Evolutionary conservation across 2,113 vertebrate genomes (phyloP).

Genomic region (Hemiscyllium ocellatum): DNA sequence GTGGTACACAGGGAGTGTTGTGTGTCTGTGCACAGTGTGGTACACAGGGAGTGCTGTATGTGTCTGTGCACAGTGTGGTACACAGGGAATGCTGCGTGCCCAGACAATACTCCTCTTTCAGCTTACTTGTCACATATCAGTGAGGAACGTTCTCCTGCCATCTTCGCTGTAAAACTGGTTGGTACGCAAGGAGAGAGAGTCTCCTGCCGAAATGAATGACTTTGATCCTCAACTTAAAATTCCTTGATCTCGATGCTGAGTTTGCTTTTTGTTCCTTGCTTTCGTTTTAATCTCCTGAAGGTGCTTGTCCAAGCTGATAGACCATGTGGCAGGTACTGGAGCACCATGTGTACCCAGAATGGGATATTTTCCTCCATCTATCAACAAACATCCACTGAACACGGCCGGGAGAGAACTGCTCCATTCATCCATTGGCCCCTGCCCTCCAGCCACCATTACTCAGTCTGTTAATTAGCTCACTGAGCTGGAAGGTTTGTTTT

Average conservation of each 20-base stretch:
- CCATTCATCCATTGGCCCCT: too few species aligned
- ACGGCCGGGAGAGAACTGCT: too few species aligned
- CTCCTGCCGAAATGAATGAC: background rate
- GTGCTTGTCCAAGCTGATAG: background rate
- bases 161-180: background rate
- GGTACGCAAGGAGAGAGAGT: background rate
- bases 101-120: background rate
- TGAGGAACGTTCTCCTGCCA: background rate
- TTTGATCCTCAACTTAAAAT: too few species aligned
- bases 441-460: too few species aligned
- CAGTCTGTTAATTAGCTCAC: too few species aligned
- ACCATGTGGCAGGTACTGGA: background rate
- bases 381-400: too few species aligned
- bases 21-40: background rate
- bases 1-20: background rate
- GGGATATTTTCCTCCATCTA: too few species aligned
- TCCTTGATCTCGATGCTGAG: too few species aligned
- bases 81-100: background rate
- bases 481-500: too few species aligned
- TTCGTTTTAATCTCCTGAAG: background rate
- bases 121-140: background rate
- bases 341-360: background rate
- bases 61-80: background rate
- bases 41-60: background rate
- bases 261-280: background rate